Conservation (phyloP, 2,888 invertebrate species). For the Zygogramma bicolorata region DNA sequence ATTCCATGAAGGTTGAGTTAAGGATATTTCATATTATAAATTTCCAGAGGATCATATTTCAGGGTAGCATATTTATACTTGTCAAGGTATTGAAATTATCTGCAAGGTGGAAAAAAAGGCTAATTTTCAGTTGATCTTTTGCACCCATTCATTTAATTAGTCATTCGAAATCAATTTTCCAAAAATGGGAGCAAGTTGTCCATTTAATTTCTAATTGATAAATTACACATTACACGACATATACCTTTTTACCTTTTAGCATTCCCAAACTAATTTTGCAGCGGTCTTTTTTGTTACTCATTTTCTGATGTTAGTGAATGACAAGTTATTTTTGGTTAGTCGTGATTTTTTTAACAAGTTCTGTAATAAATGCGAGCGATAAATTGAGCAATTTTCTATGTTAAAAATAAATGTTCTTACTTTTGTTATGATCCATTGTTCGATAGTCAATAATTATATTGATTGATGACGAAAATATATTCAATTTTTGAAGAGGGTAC, state of each 20-base stretch:
- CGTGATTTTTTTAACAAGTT: constrained; percentile 13
- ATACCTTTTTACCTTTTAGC: constrained; percentile 65
- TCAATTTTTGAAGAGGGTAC: background rate
- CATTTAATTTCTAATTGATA: constrained; percentile 32
- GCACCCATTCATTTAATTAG: background rate
- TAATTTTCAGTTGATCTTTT: background rate
- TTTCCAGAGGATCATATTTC: too few relatives aligned
- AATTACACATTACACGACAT: constrained; percentile 50
- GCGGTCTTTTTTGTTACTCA: constrained; percentile 59
- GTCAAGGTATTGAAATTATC: background rate
- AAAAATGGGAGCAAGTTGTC: too few relatives aligned
- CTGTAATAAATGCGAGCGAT: constrained; percentile 35
- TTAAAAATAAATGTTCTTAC: constrained; percentile 32
- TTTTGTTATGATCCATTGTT: constrained; percentile 43
- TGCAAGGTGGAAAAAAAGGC: background rate
- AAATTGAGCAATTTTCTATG: constrained; percentile 3
- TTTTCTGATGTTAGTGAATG: constrained; percentile 29
- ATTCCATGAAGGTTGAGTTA: too few relatives aligned
- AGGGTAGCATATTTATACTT: too few relatives aligned
- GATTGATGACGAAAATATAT: constrained; percentile 21
- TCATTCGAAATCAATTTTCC: too few relatives aligned
- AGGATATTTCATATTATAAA: too few relatives aligned
- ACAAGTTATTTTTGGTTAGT: background rate
- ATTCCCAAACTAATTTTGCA: constrained; percentile 65
- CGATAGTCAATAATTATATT: constrained; percentile 34